Evolutionary conservation across 2,888 invertebrate genomes (phyloP).

Genomic region (Amblyjoppa fuscipennis): DNA sequence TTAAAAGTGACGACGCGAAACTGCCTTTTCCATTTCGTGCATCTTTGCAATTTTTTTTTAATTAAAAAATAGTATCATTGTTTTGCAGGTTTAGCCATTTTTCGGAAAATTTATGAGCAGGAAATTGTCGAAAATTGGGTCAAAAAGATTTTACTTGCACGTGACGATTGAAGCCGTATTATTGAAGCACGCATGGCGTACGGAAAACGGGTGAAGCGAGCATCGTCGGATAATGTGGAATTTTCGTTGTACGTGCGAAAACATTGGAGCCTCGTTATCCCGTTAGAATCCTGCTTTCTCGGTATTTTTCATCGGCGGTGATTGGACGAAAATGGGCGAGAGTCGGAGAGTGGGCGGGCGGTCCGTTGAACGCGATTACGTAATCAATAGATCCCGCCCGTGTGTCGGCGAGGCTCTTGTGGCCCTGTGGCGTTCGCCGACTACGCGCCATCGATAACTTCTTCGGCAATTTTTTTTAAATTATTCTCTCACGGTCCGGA

Average conservation of each 20-base stretch:
- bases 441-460: slow-evolving; percentile 44
- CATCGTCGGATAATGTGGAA: slow-evolving; percentile 34
- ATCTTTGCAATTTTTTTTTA: too few relatives aligned
- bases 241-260: slow-evolving; percentile 52
- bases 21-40: too few relatives aligned
- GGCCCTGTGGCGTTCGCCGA: slow-evolving; percentile 34
- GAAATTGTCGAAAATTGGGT: neutral
- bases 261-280: slow-evolving; percentile 56
- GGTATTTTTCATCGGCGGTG: slow-evolving; percentile 15
- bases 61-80: too few relatives aligned
- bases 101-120: neutral
- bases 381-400: slow-evolving; percentile 62
- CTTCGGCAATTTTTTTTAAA: slow-evolving; percentile 26
- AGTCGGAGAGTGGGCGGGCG: slow-evolving; percentile 30
- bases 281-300: slow-evolving; percentile 40
- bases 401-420: slow-evolving; percentile 27
- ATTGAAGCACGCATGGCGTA: neutral
- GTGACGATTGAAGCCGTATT: neutral
- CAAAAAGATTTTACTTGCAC: neutral
- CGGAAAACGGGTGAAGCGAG: slow-evolving; percentile 5
- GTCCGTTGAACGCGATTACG: slow-evolving; percentile 59
- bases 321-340: slow-evolving; percentile 21
- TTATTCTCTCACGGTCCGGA: slow-evolving; percentile 23
- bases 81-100: neutral
- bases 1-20: too few relatives aligned